Conservation (phyloP, 2,888 invertebrate genomes). For the Helobdella robusta region DNA sequence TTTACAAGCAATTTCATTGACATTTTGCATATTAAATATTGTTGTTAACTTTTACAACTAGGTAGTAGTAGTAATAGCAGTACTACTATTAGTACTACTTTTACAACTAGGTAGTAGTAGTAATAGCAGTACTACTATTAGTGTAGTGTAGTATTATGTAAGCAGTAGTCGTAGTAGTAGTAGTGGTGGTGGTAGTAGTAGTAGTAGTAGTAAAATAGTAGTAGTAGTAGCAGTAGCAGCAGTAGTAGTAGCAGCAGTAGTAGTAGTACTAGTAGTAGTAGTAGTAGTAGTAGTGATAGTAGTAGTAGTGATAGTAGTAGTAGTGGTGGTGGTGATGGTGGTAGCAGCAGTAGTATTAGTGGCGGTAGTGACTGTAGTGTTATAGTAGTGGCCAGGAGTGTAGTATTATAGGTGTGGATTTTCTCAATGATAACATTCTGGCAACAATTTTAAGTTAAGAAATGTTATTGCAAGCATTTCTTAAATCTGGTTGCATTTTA, state of each 20-base stretch:
- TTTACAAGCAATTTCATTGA: too few species aligned
- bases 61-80: constrained; percentile 13
- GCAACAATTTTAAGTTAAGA: too few species aligned
- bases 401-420: too few species aligned
- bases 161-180: too few species aligned
- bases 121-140: constrained; percentile 5
- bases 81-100: constrained; percentile 6
- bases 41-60: too few species aligned
- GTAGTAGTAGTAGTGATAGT: constrained; percentile 14
- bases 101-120: constrained; percentile 11
- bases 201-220: constrained; percentile 4
- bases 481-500: too few species aligned
- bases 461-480: too few species aligned
- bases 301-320: constrained; percentile 14
- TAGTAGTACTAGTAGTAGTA: constrained; percentile 15
- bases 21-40: too few species aligned
- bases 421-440: too few species aligned
- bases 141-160: not conserved
- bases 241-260: constrained; percentile 14
- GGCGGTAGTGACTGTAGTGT: not conserved
- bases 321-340: not conserved
- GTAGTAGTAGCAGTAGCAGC: constrained; percentile 10
- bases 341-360: too few species aligned
- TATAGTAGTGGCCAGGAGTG: not conserved
- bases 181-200: constrained; percentile 10